Conservation (phyloP, 2,888 invertebrate genomes). For the Archips xylosteana region DNA sequence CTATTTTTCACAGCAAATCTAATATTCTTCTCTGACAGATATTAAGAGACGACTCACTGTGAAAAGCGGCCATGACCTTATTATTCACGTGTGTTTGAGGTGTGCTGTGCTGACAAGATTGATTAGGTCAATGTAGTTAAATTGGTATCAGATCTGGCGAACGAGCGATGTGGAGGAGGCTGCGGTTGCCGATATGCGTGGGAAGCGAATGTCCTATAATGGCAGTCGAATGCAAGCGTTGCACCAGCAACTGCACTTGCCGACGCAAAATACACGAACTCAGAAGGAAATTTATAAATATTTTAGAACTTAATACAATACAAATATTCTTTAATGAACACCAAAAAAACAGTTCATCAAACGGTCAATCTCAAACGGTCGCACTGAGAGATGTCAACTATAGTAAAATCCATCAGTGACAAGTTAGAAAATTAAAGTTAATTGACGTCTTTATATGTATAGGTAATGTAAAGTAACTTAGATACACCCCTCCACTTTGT, state of each 20-base stretch:
- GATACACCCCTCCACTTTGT: too few relatives aligned
- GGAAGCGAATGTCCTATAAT: slow-evolving; percentile 65
- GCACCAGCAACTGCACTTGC: slow-evolving; percentile 34
- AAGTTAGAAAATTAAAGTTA: too few relatives aligned
- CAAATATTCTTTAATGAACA: too few relatives aligned
- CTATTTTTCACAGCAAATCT: neutral
- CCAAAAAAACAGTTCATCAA: too few relatives aligned
- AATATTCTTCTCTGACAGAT: neutral
- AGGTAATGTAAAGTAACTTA: too few relatives aligned
- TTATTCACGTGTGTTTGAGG: neutral
- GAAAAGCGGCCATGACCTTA: neutral
- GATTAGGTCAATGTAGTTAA: slow-evolving; percentile 26
- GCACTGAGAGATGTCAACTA: neutral
- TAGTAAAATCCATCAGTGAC: too few relatives aligned
- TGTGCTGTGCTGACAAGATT: slow-evolving; percentile 13
- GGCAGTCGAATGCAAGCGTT: slow-evolving; percentile 46
- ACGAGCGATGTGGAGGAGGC: slow-evolving; percentile 60
- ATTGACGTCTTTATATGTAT: too few relatives aligned
- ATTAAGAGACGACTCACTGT: neutral
- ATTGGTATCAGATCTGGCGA: slow-evolving; percentile 26
- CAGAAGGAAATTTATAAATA: neutral
- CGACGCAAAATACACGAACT: slow-evolving; percentile 22
- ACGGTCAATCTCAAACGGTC: neutral
- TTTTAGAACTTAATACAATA: neutral
- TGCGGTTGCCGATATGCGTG: slow-evolving; percentile 69